Evolutionary conservation across 2,113 vertebrate genomes (phyloP).

Genomic region (Osmerus mordax): DNA sequence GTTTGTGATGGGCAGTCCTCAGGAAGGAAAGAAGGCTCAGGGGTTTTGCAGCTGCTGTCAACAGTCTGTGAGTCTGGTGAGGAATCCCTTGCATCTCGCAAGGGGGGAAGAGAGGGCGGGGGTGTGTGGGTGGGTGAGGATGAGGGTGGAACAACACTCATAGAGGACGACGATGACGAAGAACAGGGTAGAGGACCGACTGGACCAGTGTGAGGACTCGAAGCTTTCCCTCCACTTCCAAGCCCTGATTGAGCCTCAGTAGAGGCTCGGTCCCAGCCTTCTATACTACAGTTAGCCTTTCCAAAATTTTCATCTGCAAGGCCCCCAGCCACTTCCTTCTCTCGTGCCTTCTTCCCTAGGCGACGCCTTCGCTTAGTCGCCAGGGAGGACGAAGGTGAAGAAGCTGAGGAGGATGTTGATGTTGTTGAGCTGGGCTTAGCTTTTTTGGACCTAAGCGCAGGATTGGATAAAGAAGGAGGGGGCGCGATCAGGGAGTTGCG

Average conservation of each 20-base stretch:
- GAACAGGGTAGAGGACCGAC: constrained; percentile 69
- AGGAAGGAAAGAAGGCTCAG: constrained; percentile 78
- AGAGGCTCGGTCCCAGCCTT: constrained; percentile 54
- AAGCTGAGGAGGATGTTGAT: constrained; percentile 75
- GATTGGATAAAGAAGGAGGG: constrained; percentile 34
- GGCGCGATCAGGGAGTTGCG: constrained; percentile 52
- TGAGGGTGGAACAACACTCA: constrained; percentile 67
- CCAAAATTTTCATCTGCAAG: constrained; percentile 27
- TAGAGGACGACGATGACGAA: constrained; percentile 71
- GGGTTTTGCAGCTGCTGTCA: constrained; percentile 90
- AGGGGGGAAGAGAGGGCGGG: constrained; percentile 57
- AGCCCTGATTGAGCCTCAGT: constrained; percentile 48
- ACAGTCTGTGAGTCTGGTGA: constrained; percentile 90
- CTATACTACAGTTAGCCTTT: constrained; percentile 41
- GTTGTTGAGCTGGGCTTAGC: constrained; percentile 77
- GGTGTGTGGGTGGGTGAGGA: constrained; percentile 71
- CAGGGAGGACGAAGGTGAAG: constrained; percentile 68
- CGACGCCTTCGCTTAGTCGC: constrained; percentile 67
- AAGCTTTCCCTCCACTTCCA: constrained; percentile 52
- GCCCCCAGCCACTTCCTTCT: constrained; percentile 41
- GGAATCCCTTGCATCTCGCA: constrained; percentile 73
- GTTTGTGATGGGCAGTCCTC: constrained; percentile 71
- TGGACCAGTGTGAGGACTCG: constrained; percentile 62
- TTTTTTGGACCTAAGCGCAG: constrained; percentile 64
- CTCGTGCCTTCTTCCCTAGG: constrained; percentile 64